phyloP scores from a whole-genome alignment of 2,888 invertebrate species.

The Aphidius colemani region DNA sequence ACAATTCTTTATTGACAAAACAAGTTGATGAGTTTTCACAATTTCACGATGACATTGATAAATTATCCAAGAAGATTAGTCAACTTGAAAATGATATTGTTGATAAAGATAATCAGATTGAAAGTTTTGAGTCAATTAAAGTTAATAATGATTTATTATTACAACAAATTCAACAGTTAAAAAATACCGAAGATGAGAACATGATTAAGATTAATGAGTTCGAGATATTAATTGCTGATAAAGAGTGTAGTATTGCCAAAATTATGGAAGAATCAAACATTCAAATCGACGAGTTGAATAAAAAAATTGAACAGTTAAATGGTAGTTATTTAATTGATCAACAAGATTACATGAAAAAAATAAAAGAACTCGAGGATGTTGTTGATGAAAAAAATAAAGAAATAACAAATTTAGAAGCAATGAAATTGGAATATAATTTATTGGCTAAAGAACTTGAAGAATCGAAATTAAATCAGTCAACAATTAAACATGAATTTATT shows the following conservation, averaged over 20 bases:
- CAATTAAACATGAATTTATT: background rate
- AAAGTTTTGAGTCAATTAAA: too few relatives aligned
- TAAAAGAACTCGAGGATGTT: background rate
- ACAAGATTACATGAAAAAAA: background rate
- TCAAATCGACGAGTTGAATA: background rate
- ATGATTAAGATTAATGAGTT: background rate
- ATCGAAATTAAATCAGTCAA: constrained; percentile 11
- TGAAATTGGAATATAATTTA: constrained; percentile 5
- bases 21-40: constrained; percentile 7
- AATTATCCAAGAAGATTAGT: too few relatives aligned
- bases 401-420: constrained; percentile 21
- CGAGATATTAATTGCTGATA: constrained; percentile 3
- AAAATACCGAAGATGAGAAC: too few relatives aligned
- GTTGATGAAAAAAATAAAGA: background rate
- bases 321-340: background rate
- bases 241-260: too few relatives aligned
- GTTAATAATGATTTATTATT: too few relatives aligned
- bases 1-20: background rate
- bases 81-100: too few relatives aligned
- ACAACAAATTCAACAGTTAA: too few relatives aligned
- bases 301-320: constrained; percentile 5
- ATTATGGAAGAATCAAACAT: too few relatives aligned
- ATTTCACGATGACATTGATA: too few relatives aligned
- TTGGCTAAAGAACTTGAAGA: constrained; percentile 45
- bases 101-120: too few relatives aligned